These are phyloP conservation scores for Oreotrochilus melanogaster DNA, from an alignment of 2,113 vertebrate genomes.

Conservation along the genomic window DNA sequence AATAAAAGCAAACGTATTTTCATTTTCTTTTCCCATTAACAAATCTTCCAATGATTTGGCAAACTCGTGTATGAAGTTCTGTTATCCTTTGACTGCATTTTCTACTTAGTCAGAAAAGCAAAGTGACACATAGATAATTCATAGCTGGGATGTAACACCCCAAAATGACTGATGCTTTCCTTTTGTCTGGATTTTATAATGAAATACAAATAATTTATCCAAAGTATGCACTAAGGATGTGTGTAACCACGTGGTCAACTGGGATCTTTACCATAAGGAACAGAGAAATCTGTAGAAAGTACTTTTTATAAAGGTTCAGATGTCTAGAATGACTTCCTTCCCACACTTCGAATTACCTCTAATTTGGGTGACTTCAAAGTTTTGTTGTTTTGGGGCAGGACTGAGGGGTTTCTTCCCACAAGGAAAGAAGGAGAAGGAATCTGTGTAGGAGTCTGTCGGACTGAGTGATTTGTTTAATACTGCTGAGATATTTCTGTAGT, in stretches of 20 bases:
- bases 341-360: not conserved
- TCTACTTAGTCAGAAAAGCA: not conserved
- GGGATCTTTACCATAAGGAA: not conserved
- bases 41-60: not conserved
- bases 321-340: not conserved
- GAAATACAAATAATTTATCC: not conserved
- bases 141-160: not conserved
- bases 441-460: not conserved
- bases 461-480: conserved; percentile 61
- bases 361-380: not conserved
- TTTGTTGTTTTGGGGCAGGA: not conserved
- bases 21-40: not conserved
- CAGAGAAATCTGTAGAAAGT: not conserved
- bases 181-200: not conserved
- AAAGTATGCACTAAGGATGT: not conserved
- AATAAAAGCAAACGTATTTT: not conserved
- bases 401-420: not conserved
- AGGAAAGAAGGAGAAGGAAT: not conserved
- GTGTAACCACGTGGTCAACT: not conserved
- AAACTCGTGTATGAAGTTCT: not conserved
- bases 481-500: conserved; percentile 29
- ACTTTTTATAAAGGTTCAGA: not conserved
- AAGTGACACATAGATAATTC: not conserved
- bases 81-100: not conserved
- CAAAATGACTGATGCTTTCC: not conserved